Conservation (phyloP, 1,140 invertebrate species). For the Polyergus mexicanus region DNA sequence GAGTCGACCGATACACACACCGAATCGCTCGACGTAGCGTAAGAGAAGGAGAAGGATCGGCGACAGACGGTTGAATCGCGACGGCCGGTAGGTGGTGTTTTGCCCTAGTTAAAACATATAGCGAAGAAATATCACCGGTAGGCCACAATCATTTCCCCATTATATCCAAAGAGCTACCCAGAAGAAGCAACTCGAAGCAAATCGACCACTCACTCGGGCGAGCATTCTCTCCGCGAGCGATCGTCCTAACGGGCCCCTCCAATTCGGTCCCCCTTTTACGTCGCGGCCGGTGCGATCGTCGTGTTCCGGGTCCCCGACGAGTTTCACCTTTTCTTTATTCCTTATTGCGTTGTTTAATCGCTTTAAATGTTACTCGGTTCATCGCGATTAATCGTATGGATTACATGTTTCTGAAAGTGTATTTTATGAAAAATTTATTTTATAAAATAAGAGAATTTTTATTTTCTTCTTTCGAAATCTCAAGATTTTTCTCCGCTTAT, state of each 20-base stretch:
- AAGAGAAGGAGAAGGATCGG: conserved; percentile 30
- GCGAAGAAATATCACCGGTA: conserved; percentile 70
- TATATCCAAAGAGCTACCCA: conserved; percentile 66
- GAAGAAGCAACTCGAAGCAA: conserved; percentile 63
- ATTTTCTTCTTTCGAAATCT: not conserved
- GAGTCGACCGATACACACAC: conserved; percentile 65
- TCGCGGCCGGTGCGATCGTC: conserved; percentile 5
- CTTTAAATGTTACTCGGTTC: conserved; percentile 25
- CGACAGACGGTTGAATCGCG: conserved; percentile 52
- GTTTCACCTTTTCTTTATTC: conserved; percentile 53
- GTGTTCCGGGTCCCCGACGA: conserved; percentile 24
- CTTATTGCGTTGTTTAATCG: conserved; percentile 33
- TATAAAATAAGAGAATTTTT: not conserved
- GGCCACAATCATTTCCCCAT: conserved; percentile 77
- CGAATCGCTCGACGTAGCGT: conserved; percentile 1
- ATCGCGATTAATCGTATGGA: not conserved
- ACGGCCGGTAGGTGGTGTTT: conserved; percentile 64
- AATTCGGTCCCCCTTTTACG: conserved; percentile 65
- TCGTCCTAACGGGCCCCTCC: conserved; percentile 66
- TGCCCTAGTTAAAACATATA: conserved; percentile 63
- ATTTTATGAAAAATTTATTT: conserved; percentile 15
- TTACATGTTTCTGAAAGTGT: not conserved
- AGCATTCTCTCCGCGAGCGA: conserved; percentile 52
- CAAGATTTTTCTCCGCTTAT: not conserved
- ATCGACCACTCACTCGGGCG: conserved; percentile 60